Conservation (phyloP, 2,113 vertebrate genomes). For the Ciconia stormi region DNA sequence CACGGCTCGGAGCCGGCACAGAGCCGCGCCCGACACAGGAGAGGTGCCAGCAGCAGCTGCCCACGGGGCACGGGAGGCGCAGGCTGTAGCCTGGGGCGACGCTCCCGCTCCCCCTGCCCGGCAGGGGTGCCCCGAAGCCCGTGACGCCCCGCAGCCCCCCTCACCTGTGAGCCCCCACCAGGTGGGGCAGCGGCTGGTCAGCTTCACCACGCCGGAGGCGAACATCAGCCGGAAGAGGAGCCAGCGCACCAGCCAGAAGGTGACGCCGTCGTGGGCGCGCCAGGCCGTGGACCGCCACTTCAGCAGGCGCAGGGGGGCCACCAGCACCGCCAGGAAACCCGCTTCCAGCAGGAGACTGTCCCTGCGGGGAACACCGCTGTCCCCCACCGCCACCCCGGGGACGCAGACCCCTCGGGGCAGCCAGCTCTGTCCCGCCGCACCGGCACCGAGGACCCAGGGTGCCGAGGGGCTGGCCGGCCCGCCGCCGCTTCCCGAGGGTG, state of each 20-base stretch:
- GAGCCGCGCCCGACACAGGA: accelerated
- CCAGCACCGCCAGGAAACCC: constrained; percentile 86
- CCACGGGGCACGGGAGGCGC: accelerated
- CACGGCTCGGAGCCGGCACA: accelerated
- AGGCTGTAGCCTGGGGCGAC: accelerated
- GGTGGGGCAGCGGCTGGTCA: constrained; percentile 91
- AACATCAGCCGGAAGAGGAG: constrained; percentile 96
- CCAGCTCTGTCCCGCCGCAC: not conserved
- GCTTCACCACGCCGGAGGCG: constrained; percentile 91
- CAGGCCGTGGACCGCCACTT: constrained; percentile 4
- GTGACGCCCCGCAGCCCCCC: not conserved
- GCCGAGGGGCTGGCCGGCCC: no score
- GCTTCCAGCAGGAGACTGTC: constrained; percentile 90
- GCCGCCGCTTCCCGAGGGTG: no score
- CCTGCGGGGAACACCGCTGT: constrained; percentile 63
- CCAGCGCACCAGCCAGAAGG: constrained; percentile 92
- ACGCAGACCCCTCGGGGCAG: accelerated
- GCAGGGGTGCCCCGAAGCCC: no score
- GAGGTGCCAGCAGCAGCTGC: not conserved
- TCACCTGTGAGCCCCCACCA: constrained; percentile 97
- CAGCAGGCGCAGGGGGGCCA: constrained; percentile 82
- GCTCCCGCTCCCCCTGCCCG: not conserved
- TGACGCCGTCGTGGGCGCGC: constrained; percentile 76
- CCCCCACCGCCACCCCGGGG: no score
- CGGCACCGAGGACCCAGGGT: not conserved